Evolutionary conservation across 1,140 invertebrate species (phyloP).

Genomic region (Dendroctonus valens): DNA sequence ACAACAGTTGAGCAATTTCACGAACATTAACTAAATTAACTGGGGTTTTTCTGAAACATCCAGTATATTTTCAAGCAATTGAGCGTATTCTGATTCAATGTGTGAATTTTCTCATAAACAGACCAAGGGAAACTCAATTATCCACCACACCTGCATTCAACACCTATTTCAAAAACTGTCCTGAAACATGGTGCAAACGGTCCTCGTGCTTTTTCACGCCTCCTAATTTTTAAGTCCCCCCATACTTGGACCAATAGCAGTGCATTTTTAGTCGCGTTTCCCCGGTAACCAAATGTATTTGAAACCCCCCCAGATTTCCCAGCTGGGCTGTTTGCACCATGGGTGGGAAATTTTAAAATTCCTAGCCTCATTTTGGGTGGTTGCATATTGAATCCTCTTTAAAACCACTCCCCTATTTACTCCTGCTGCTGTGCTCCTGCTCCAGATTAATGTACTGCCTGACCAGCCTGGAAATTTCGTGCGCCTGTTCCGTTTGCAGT

Average conservation of each 20-base stretch:
- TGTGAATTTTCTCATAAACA: too few relatives aligned
- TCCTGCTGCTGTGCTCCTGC: constrained; percentile 55
- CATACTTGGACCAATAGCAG: background rate
- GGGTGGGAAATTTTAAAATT: background rate
- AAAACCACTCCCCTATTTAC: constrained; percentile 24
- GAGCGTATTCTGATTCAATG: too few relatives aligned
- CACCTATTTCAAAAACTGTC: too few relatives aligned
- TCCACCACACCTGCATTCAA: too few relatives aligned
- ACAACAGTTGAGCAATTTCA: too few relatives aligned
- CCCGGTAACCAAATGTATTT: background rate
- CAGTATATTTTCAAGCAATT: too few relatives aligned
- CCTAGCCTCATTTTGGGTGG: background rate
- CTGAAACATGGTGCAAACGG: too few relatives aligned
- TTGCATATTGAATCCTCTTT: background rate
- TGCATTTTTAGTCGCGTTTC: background rate
- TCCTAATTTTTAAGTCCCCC: background rate
- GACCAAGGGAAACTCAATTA: too few relatives aligned
- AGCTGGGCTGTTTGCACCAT: background rate
- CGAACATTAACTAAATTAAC: too few relatives aligned
- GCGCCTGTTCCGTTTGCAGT: constrained; percentile 95
- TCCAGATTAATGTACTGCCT: constrained; percentile 93
- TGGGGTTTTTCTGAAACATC: too few relatives aligned
- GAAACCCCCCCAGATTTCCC: background rate
- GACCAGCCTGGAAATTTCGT: constrained; percentile 92
- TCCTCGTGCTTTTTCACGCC: too few relatives aligned